Evolutionary conservation across 2,113 vertebrate genomes (phyloP), one percentile per base, ranked within the genome.

Genomic region (Labrus mixtus): DNA sequence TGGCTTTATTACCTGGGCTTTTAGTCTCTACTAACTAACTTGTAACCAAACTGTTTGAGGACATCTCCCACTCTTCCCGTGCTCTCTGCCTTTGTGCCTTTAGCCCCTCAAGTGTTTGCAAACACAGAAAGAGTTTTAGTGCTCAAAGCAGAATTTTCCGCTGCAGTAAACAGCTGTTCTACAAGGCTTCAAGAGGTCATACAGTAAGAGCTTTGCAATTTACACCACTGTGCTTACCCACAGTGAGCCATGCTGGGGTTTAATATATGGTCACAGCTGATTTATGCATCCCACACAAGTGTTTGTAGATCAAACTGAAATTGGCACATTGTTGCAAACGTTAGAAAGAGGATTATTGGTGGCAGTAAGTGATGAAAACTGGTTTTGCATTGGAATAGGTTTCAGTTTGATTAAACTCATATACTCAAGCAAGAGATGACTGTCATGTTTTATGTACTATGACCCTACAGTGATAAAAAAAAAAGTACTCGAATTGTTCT

Each of bases 101-200:
- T 19, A 41, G 39, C 72, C 54, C 74, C 59, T 13, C 3, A 59
- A 70, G 71, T 73, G 77, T 88, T 81, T 66, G 62, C 78, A 56
- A 78, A 79, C 76, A 79, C 57, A 65, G 51, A 75, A 84, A 77
- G 59, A 66, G 67, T 87, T 81, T 81, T 67, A 60, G 76, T 69
- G 48, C 81, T 74, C 36, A 2, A n/a, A 60, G 55, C 65, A 22
- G 33, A 61, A 56, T 79, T 84, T 85, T 77, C 29, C 13, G 10
- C 77, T 39, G 11, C 33, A 36, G 48, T 36, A 43, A 67, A 58
- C 64, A 63, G 61, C 57, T 69, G 53, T 51, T 76, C 37, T 58
- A 1, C 19, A 0, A 20, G 41, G 66, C 68, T 59, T 55, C 12
- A 11, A 45, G 36, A 12, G 16, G 22, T 69, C 19, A 53, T 37